Evolutionary conservation across 2,888 invertebrate species (phyloP), one percentile per base, ranked within the genome.

Genomic region (Euclidia mi): DNA sequence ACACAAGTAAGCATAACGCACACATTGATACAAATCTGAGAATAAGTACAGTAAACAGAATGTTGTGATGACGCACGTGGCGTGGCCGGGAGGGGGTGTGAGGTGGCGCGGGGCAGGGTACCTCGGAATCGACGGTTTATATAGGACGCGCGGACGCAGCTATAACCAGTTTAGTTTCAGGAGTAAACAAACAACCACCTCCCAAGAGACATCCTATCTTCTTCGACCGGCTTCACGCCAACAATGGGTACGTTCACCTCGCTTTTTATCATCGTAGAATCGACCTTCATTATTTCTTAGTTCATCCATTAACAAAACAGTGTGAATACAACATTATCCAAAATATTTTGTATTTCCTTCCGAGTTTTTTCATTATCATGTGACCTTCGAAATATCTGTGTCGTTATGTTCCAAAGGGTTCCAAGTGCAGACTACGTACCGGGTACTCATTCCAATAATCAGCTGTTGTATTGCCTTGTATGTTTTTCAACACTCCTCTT

Each of bases 221-320:
- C 58, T 58, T 59, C 65, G 45, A 53, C 69, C 85, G 88, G 87
- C 88, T 78, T 62, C 71, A 72, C 78, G 87, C 88, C 85, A 82
- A 70, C 59, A 65, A 92, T 92, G 91, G 91, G 92, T 92, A 91
- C 71, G 92, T 92, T 74, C 46, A 78, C 62, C 81, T 83, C 71
- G 50, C 43, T 63, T 55, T 53, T 47, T 41, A 57, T 41, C 37
- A 48, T 40, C 10, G 7, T 46, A 52, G 7, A 48, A 53, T 44
- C 66, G 49, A 59, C 53, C 55, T 55, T 52, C 9, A 3, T 34
- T n/a, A 37, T 0, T 37, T 37, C 7, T 7, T 17, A 3, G 10
- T 37, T n/a, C 1, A 37, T 37, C 3, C 17, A 37, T 37, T 17
- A 6, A 17, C 4, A 14, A 1, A 34, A 32, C 11, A 11, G 11